These are phyloP conservation scores for Drosophila teissieri DNA, from an alignment of 1,140 invertebrate species.

Conservation along the genomic window DNA sequence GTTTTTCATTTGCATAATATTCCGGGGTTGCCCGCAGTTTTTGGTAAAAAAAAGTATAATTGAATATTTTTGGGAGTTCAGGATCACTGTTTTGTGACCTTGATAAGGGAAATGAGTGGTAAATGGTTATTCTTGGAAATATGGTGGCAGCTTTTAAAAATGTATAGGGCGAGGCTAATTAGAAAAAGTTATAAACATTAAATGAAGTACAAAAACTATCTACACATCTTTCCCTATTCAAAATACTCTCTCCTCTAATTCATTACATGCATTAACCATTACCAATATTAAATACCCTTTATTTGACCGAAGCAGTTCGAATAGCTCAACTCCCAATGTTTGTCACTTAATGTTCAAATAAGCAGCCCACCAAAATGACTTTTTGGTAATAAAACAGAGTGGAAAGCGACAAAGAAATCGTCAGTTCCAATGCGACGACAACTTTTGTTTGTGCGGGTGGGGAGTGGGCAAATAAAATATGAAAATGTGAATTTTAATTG, in stretches of 20 bases:
- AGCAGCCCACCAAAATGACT: background rate
- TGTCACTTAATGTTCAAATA: constrained; percentile 14
- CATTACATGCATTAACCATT: constrained; percentile 4
- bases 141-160: constrained; percentile 8
- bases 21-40: constrained; percentile 66
- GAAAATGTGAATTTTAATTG: constrained; percentile 67
- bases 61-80: constrained; percentile 42
- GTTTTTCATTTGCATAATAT: constrained; percentile 73
- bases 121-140: background rate
- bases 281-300: constrained; percentile 13
- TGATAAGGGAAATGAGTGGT: constrained; percentile 27
- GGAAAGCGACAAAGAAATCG: constrained; percentile 52
- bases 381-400: constrained; percentile 11
- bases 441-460: constrained; percentile 54
- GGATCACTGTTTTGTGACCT: constrained; percentile 20
- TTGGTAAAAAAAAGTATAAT: constrained; percentile 32
- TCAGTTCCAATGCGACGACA: constrained; percentile 27
- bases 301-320: constrained; percentile 17
- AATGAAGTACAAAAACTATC: too few relatives aligned
- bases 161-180: too few relatives aligned
- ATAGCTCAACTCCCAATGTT: constrained; percentile 10
- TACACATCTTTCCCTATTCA: background rate
- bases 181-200: too few relatives aligned
- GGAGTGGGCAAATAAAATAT: constrained; percentile 43
- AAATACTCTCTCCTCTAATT: background rate